Conservation (phyloP, 37 sponge, comb jelly and placozoan species). For the Eunapius fragilis region DNA sequence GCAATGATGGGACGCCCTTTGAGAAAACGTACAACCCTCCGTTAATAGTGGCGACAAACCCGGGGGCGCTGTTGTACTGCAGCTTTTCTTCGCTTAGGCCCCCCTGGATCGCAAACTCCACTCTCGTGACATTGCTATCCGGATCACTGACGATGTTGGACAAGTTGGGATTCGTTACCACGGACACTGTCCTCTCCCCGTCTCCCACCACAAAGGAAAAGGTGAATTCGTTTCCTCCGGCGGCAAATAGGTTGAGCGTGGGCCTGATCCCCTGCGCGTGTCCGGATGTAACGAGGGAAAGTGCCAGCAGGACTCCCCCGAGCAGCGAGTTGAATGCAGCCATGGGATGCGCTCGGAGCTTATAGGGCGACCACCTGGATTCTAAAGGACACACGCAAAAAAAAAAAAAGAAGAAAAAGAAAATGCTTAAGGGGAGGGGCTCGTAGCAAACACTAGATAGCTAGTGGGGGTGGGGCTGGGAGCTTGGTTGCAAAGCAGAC, state of each 20-base stretch:
- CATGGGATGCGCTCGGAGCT: neutral
- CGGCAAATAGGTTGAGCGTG: slow-evolving; percentile 12
- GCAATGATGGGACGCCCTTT: neutral
- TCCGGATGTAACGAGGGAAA: neutral
- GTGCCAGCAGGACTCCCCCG: neutral
- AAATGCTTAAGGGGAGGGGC: neutral
- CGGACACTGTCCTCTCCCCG: neutral
- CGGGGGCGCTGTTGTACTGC: neutral
- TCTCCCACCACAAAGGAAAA: slow-evolving; percentile 29
- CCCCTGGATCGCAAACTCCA: neutral
- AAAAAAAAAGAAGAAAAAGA: neutral
- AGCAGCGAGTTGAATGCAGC: neutral
- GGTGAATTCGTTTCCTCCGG: slow-evolving; percentile 19
- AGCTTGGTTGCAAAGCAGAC: neutral
- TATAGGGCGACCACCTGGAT: too few species aligned
- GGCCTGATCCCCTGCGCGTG: slow-evolving; percentile 14
- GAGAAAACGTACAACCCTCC: neutral
- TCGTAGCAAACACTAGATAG: neutral
- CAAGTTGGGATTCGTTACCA: slow-evolving; percentile 15
- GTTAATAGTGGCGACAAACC: neutral
- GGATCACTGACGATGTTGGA: neutral
- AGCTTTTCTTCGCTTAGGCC: too few species aligned
- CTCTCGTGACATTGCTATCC: neutral
- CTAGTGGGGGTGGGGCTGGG: neutral
- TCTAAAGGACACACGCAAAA: neutral